phyloP scores from a whole-genome alignment of 2,888 invertebrate genomes.

The Torymus aiolomorphi region DNA sequence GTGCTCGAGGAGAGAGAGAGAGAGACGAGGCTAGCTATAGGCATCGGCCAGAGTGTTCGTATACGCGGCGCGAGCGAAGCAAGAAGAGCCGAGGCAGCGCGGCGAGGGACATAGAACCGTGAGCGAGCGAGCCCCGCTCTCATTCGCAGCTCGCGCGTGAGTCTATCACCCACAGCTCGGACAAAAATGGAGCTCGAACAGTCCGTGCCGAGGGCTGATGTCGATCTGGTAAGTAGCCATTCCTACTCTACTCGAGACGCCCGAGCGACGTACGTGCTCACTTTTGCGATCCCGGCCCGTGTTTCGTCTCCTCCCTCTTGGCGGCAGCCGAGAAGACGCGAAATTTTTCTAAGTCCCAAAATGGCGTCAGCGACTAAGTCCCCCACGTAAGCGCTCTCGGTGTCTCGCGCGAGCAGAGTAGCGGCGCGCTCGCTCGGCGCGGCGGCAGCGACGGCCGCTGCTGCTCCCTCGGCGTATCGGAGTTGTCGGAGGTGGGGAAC shows the following conservation, averaged over 20 bases:
- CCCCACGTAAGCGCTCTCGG: conserved; percentile 54
- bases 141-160: conserved; percentile 55
- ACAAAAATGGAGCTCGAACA: conserved; percentile 72
- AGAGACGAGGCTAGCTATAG: background rate
- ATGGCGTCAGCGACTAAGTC: conserved; percentile 84
- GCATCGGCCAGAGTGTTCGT: background rate
- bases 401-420: conserved; percentile 18
- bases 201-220: conserved; percentile 65
- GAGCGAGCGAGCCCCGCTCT: conserved; percentile 22
- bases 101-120: conserved; percentile 28
- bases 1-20: background rate
- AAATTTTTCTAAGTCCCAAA: conserved; percentile 89
- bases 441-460: no score
- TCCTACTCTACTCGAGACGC: background rate
- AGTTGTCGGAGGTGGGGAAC: no score
- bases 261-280: conserved; percentile 59
- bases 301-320: conserved; percentile 77
- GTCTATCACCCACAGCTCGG: conserved; percentile 65
- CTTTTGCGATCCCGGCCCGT: conserved; percentile 56
- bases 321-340: conserved; percentile 76
- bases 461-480: no score
- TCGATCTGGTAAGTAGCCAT: conserved; percentile 68
- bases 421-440: background rate
- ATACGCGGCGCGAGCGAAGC: background rate
- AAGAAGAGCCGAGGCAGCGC: conserved; percentile 50